Evolutionary conservation across 2,113 vertebrate species (phyloP).

Genomic region (Hippocampus mohnikei): DNA sequence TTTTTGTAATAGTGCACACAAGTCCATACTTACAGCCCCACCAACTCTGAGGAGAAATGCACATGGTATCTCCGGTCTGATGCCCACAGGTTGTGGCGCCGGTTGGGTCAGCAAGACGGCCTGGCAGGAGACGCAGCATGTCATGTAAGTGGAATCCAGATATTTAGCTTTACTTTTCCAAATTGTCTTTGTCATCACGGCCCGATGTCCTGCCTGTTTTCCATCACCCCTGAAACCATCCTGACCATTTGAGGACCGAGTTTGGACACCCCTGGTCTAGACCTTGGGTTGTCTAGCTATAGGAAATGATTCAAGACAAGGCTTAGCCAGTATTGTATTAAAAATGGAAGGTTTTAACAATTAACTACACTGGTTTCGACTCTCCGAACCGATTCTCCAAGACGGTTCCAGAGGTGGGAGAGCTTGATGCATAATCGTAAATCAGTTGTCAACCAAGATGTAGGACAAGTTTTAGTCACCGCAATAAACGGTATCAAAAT

Average conservation of each 20-base stretch:
- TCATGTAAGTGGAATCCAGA: not conserved
- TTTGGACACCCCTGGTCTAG: not conserved
- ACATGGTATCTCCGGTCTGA: slow-evolving; percentile 47
- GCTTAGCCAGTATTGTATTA: not conserved
- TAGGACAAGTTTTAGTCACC: too few relatives aligned
- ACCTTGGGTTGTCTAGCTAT: not conserved
- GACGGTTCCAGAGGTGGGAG: not conserved
- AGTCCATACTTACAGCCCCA: slow-evolving; percentile 62
- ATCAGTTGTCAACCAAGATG: too few relatives aligned
- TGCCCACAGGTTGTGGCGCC: slow-evolving; percentile 50
- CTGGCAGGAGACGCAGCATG: slow-evolving; percentile 22
- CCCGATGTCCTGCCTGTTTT: too few relatives aligned
- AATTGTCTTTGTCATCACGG: too few relatives aligned
- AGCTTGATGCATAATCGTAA: too few relatives aligned
- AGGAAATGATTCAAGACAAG: not conserved
- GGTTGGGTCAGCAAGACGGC: slow-evolving; percentile 62
- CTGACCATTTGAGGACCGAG: too few relatives aligned
- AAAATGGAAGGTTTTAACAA: not conserved
- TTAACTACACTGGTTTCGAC: too few relatives aligned
- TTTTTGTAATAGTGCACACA: too few relatives aligned
- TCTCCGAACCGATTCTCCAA: not conserved
- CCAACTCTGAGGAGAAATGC: slow-evolving; percentile 67
- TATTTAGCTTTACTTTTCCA: not conserved
- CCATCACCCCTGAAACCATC: too few relatives aligned
- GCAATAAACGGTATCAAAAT: too few relatives aligned